Evolutionary conservation across 2,888 invertebrate genomes (phyloP).

Genomic region (Drosophila kokeensis): DNA sequence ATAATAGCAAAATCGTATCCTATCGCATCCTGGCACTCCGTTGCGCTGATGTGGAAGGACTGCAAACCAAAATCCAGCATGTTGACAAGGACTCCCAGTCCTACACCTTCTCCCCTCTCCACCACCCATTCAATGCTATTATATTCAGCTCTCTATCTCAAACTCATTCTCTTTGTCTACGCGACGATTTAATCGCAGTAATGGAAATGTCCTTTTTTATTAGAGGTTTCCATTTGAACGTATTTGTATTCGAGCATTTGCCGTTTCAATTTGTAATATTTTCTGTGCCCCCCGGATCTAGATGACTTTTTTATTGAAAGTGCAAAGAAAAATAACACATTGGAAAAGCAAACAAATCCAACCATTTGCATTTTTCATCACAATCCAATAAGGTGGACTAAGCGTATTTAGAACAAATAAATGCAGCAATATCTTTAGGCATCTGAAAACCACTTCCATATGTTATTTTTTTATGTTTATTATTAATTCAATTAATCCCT

Average conservation of each 20-base stretch:
- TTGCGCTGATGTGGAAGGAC: constrained; percentile 48
- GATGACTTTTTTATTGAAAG: constrained; percentile 3
- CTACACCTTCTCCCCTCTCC: background rate
- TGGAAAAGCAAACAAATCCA: constrained; percentile 37
- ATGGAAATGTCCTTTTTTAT: constrained; percentile 81
- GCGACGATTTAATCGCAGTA: constrained; percentile 79
- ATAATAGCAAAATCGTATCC: constrained; percentile 69
- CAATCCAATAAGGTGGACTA: constrained; percentile 3
- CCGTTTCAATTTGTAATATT: constrained; percentile 74
- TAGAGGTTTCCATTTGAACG: constrained; percentile 70
- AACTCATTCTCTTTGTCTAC: constrained; percentile 18
- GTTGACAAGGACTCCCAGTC: background rate
- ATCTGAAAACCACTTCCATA: background rate
- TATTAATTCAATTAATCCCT: background rate
- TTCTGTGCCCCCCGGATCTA: constrained; percentile 36
- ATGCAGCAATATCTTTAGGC: constrained; percentile 7
- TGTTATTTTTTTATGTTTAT: background rate
- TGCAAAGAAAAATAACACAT: constrained; percentile 20
- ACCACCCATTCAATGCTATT: constrained; percentile 17
- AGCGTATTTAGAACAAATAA: background rate
- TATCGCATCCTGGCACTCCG: constrained; percentile 45
- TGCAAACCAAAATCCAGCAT: constrained; percentile 36
- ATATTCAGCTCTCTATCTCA: constrained; percentile 13
- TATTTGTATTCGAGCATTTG: constrained; percentile 61
- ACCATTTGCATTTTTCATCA: constrained; percentile 42